A percentile compares a stretch with the other conserved stretches of the same genome.
Evolutionary conservation across 1,140 invertebrate genomes (phyloP).

Genomic region (Rhynchophorus ferrugineus): DNA sequence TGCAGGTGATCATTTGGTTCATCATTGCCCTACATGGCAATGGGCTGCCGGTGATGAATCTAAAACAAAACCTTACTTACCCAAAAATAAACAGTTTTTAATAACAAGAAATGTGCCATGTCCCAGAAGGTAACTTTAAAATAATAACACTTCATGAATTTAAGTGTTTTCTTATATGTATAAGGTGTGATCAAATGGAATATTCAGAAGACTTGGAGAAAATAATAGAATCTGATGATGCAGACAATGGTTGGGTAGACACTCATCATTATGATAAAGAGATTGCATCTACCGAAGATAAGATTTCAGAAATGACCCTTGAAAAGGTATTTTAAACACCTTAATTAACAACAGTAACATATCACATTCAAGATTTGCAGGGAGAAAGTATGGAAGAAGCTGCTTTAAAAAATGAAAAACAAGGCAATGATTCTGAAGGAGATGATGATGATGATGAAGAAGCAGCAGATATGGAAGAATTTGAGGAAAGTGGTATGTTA

Average conservation of each 20-base stretch:
- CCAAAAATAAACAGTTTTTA: slow-evolving; percentile 94
- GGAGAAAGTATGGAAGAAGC: slow-evolving; percentile 41
- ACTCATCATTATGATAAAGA: slow-evolving; percentile 81
- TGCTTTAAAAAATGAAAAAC: slow-evolving; percentile 29
- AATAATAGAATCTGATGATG: slow-evolving; percentile 84
- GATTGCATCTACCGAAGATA: slow-evolving; percentile 58
- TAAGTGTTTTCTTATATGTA: slow-evolving; percentile 11
- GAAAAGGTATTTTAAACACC: slow-evolving; percentile 48
- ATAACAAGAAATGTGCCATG: slow-evolving; percentile 95
- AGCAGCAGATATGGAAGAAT: slow-evolving; percentile 95
- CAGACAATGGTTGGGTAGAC: slow-evolving; percentile 96
- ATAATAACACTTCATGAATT: slow-evolving; percentile 56
- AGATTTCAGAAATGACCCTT: slow-evolving; percentile 62
- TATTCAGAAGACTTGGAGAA: slow-evolving; percentile 83
- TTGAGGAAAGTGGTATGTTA: slow-evolving; percentile 88
- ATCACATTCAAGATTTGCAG: slow-evolving; percentile 15
- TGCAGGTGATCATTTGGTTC: slow-evolving; percentile 96
- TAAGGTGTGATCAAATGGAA: slow-evolving; percentile 59
- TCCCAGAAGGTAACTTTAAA: slow-evolving; percentile 64
- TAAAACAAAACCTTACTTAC: slow-evolving; percentile 80
- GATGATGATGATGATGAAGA: slow-evolving; percentile 88
- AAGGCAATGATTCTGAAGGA: slow-evolving; percentile 46
- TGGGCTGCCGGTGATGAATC: slow-evolving; percentile 89
- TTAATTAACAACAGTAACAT: too few species aligned
- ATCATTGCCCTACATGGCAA: slow-evolving; percentile 99